Evolutionary conservation across 92 coral and sea anemone species (phyloP).

Genomic region (Muricea muricata): DNA sequence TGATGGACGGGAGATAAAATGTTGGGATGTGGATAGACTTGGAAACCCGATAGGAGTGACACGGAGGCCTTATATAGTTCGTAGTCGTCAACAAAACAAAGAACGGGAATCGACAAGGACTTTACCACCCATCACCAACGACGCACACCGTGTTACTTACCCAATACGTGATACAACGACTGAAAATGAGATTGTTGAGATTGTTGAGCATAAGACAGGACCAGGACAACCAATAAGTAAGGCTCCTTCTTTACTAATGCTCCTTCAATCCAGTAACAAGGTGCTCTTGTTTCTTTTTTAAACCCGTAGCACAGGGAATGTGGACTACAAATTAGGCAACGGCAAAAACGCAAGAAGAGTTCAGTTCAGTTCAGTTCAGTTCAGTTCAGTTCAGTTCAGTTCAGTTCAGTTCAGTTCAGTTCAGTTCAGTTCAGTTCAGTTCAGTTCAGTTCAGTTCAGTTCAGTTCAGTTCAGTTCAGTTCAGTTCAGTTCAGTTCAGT

Average conservation of each 20-base stretch:
- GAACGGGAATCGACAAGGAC: background rate
- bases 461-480: no score
- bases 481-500: no score
- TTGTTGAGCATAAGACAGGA: background rate
- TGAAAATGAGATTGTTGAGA: background rate
- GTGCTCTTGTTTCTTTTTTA: no score
- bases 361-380: no score
- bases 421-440: no score
- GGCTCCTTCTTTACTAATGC: background rate
- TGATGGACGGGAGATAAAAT: constrained; percentile 7
- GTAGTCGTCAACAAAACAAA: background rate
- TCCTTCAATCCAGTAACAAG: no score
- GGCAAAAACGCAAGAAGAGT: no score
- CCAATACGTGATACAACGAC: background rate
- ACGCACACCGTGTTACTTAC: background rate
- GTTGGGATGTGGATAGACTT: constrained; percentile 86
- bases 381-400: no score
- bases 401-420: no score
- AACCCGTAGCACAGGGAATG: no score
- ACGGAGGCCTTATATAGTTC: background rate
- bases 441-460: no score
- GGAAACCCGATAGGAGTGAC: constrained; percentile 45
- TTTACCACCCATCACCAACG: background rate
- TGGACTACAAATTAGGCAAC: no score
- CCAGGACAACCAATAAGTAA: background rate